Conservation (phyloP, 2,888 invertebrate species). For the Tryphoninae sp. region DNA sequence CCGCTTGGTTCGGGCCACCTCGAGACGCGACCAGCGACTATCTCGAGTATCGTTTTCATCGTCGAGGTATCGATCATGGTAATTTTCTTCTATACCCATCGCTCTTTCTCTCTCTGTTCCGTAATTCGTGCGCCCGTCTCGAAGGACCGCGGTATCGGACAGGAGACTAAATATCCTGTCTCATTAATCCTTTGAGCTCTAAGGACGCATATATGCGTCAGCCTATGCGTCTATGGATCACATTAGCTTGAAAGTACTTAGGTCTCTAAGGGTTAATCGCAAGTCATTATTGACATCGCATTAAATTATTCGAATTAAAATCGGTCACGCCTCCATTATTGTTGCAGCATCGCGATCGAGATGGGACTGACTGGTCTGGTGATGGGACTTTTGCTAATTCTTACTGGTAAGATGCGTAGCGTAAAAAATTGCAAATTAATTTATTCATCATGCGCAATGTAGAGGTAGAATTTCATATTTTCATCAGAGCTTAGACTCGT, state of each 20-base stretch:
- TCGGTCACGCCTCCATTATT: neutral
- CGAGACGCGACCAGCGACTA: constrained; percentile 16
- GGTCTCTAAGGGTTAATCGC: too few relatives aligned
- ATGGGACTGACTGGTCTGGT: constrained; percentile 44
- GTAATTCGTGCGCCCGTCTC: neutral
- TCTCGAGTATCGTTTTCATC: neutral
- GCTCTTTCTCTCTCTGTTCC: neutral
- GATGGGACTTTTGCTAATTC: constrained; percentile 52
- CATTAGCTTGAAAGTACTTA: too few relatives aligned
- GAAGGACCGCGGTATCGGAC: neutral
- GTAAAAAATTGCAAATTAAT: constrained; percentile 3
- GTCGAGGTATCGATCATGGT: constrained; percentile 50
- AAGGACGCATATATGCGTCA: too few relatives aligned
- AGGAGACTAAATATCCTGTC: too few relatives aligned
- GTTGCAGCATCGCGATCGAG: constrained; percentile 52
- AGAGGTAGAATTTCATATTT: constrained; percentile 29
- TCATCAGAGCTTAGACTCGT: constrained; percentile 34
- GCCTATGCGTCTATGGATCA: too few relatives aligned
- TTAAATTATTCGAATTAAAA: too few relatives aligned
- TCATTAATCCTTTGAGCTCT: too few relatives aligned
- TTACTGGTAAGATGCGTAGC: constrained; percentile 54
- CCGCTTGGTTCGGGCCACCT: constrained; percentile 58
- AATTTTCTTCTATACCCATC: neutral
- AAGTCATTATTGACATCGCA: too few relatives aligned
- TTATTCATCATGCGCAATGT: neutral